Conservation (phyloP, 2,113 vertebrate genomes). For the Empidonax traillii region DNA sequence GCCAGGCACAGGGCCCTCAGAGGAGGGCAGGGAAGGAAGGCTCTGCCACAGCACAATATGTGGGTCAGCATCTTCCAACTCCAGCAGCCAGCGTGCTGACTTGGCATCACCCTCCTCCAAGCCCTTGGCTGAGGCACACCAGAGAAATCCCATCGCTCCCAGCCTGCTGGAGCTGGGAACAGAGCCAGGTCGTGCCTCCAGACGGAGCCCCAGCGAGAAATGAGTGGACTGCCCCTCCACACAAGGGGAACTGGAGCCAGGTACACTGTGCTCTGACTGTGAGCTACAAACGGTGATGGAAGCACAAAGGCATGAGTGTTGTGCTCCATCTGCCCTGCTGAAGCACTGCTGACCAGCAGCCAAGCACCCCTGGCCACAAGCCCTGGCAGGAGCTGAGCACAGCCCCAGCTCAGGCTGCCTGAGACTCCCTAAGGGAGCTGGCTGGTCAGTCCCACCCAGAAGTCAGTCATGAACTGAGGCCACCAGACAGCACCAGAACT, state of each 20-base stretch:
- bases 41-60: background rate
- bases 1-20: rapidly evolving
- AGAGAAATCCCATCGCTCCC: background rate
- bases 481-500: background rate
- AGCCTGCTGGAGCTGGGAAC: background rate
- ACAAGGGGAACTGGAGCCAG: background rate
- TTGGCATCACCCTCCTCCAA: background rate
- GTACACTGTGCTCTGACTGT: background rate
- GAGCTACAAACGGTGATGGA: background rate
- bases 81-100: background rate
- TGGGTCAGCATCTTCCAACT: background rate
- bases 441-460: background rate
- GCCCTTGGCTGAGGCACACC: background rate
- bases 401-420: background rate
- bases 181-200: background rate
- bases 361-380: background rate
- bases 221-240: rapidly evolving
- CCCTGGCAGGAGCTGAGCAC: background rate
- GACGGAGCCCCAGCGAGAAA: background rate
- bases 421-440: background rate
- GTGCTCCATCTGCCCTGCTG: background rate
- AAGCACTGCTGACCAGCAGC: background rate
- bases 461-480: background rate
- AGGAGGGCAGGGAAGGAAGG: background rate
- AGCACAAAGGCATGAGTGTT: background rate